Base-by-base conservation (phyloP, 2,797 vertebrate species). In the Meriones psammophilus region DNA sequence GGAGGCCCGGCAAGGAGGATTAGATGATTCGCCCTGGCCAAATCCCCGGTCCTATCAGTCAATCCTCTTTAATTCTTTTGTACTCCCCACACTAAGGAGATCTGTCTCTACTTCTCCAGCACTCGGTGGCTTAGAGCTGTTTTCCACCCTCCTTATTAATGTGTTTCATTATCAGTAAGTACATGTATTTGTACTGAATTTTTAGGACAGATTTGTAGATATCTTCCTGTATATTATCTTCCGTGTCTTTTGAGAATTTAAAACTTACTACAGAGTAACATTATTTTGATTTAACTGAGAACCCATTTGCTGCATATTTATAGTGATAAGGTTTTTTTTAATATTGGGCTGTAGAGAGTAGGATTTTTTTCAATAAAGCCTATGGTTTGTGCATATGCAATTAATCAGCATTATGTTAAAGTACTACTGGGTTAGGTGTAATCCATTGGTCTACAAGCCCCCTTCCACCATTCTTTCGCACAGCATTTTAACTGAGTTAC, bases 161-260 rank as follows among this genome's bases (percentile, higher is more conserved):
- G 46, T 73, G 22, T 95, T 86, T 96, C 81, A 83, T 78, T 60
- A 91, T 83, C 66, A 42, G 46, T 74, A 50, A 93, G 92, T 76
- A 62, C 92, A 94, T 24, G 74, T 74, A 39, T 89, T 86, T 39
- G n/a, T 92, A 33, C 14, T n/a, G 64, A 86, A 88, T 94, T 88
- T 62, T 88, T 58, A 62, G 39, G 58, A 28, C 69, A 93, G 42
- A 88, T 92, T 78, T 64, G 62, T 84, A 92, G 89, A 93, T 62
- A 80, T 92, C 79, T 94, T 66, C 89, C 9, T 50, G 50, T 50
- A 50, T 9, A 10, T 50, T 50, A 50, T 50, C 79, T 94, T 69
- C 91, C 17, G 20, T 88, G 30, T 90, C 89, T 46, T 92, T 93
- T 91, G 56, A 84, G 74, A 93, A 91, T 91, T 78, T 92, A 96